phyloP scores from a whole-genome alignment of 2,797 vertebrate species.

The Thamnophis elegans region DNA sequence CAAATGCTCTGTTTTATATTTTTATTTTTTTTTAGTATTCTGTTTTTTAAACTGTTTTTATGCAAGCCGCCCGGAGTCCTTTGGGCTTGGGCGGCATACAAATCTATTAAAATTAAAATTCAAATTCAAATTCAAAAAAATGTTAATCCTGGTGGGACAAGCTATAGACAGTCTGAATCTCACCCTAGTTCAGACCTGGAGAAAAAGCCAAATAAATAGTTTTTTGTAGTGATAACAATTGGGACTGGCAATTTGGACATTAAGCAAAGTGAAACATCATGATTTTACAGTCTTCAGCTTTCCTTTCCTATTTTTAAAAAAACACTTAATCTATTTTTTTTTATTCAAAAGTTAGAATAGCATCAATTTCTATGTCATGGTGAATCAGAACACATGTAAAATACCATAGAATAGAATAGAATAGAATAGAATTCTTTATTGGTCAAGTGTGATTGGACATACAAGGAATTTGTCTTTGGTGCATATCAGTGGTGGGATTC shows the following conservation, averaged over 20 bases:
- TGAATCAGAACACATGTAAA: slow-evolving; percentile 99
- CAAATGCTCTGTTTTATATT: no score
- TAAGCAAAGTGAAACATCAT: not conserved
- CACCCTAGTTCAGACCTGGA: not conserved
- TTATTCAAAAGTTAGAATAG: slow-evolving; percentile 95
- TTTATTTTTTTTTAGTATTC: no score
- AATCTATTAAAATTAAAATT: no score
- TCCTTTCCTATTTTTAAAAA: not conserved
- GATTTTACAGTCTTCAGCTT: not conserved
- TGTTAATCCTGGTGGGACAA: not conserved
- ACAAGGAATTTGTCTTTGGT: no score
- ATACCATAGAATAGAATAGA: slow-evolving; percentile 92
- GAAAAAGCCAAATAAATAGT: not conserved
- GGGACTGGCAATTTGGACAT: not conserved
- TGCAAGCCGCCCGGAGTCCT: no score
- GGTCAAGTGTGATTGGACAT: no score
- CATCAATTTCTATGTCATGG: slow-evolving; percentile 91
- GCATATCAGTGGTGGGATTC: no score
- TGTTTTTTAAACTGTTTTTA: no score
- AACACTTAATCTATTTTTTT: slow-evolving; percentile 74
- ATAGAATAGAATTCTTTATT: no score
- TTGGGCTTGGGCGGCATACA: no score
- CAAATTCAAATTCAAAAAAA: no score
- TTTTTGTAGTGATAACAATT: not conserved
- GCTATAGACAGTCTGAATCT: not conserved